Evolutionary conservation across 2,797 vertebrate genomes (phyloP).

Genomic region (Chaenodraco wilsoni): DNA sequence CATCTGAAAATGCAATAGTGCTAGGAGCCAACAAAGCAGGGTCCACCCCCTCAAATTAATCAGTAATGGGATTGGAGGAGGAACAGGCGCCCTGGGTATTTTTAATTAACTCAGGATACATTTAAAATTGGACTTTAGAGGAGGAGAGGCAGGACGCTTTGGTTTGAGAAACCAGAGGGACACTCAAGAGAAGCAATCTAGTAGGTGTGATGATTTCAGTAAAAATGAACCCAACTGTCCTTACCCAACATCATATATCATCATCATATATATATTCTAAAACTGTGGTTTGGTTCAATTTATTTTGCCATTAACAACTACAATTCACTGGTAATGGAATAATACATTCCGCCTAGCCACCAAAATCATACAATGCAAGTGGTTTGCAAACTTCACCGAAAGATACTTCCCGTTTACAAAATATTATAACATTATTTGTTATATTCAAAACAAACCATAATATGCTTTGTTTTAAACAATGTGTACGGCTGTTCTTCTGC

Average conservation of each 20-base stretch:
- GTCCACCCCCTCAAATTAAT: constrained; percentile 64
- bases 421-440: not conserved
- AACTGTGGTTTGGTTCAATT: not conserved
- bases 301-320: not conserved
- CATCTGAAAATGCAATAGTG: constrained; percentile 81
- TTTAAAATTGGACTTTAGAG: constrained; percentile 47
- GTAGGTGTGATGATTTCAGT: not conserved
- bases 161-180: constrained; percentile 21
- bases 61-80: constrained; percentile 49
- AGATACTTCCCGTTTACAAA: too few species aligned
- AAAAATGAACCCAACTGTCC: not conserved
- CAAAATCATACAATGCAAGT: too few species aligned
- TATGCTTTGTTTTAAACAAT: not conserved
- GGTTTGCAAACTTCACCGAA: not conserved
- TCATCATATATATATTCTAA: too few species aligned
- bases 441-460: not conserved
- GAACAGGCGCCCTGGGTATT: constrained; percentile 38
- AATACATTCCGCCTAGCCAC: too few species aligned
- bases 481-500: not conserved
- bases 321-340: not conserved
- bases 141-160: constrained; percentile 28
- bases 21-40: constrained; percentile 77
- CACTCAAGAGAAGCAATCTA: constrained; percentile 22
- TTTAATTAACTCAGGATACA: constrained; percentile 56
- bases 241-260: too few species aligned